A percentile compares a stretch with the other conserved stretches of the same genome.
These are phyloP conservation scores for Darevskia mixta DNA, from an alignment of 2,797 vertebrate genomes.

Conservation along the genomic window DNA sequence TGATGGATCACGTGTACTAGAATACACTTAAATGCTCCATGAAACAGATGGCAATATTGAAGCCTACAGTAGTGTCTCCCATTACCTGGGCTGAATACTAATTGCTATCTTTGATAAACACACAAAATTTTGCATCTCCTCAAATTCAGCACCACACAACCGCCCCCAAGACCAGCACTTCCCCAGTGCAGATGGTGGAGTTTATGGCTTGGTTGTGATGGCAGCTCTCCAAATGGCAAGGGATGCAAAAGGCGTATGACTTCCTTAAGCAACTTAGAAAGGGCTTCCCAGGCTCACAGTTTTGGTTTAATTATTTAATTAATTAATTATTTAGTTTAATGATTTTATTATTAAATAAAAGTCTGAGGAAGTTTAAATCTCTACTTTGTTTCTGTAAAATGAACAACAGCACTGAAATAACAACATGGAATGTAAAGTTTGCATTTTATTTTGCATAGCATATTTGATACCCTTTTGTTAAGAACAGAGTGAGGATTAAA, in stretches of 20 bases:
- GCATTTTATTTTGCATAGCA: conserved; percentile 55
- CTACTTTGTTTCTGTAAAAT: conserved; percentile 53
- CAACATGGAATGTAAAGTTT: conserved; percentile 46
- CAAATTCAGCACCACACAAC: not conserved
- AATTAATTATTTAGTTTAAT: too few species aligned
- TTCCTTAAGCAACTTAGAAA: not conserved
- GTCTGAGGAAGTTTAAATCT: conserved; percentile 25
- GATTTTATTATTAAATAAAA: too few species aligned
- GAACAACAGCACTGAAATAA: conserved; percentile 49
- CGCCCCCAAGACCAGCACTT: not conserved
- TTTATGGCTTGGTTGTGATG: not conserved
- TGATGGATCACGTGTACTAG: not conserved
- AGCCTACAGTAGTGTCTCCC: not conserved
- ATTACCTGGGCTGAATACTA: conserved; percentile 1
- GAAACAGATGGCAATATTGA: not conserved
- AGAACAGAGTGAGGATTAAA: conserved; percentile 57
- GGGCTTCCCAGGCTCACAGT: not conserved
- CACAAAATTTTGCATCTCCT: not conserved
- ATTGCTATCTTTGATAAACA: not conserved
- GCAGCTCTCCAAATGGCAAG: not conserved
- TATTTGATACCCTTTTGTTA: conserved; percentile 44
- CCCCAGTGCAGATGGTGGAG: not conserved
- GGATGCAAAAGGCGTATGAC: not conserved
- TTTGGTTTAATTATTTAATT: too few species aligned
- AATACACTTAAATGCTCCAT: not conserved